Conservation (phyloP, 2,888 invertebrate genomes). For the Sinodicranocentrus sp. region DNA sequence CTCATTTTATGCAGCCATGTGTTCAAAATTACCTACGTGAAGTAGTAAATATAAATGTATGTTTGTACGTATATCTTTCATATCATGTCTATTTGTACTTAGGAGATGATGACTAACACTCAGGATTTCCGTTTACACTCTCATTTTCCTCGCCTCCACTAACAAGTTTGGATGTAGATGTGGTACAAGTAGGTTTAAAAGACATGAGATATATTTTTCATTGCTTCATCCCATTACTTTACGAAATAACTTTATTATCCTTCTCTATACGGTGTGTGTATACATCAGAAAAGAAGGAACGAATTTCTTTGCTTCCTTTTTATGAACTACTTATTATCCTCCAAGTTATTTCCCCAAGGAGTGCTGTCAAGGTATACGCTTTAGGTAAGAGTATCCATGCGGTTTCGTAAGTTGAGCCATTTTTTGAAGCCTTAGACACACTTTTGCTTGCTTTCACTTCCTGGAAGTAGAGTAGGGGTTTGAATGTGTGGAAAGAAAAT, state of each 20-base stretch:
- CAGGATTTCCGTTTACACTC: slow-evolving; percentile 58
- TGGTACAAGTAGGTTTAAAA: slow-evolving; percentile 1
- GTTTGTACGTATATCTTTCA: no score
- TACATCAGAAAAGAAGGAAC: neutral
- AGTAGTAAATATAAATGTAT: no score
- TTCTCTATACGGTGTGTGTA: neutral
- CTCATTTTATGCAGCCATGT: no score
- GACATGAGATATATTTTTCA: slow-evolving; percentile 37
- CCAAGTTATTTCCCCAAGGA: slow-evolving; percentile 58
- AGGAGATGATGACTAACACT: no score
- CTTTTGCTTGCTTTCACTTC: neutral
- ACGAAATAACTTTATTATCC: neutral
- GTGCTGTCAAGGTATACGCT: slow-evolving; percentile 50
- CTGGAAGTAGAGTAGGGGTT: neutral
- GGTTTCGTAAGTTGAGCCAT: slow-evolving; percentile 12
- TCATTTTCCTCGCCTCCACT: slow-evolving; percentile 48
- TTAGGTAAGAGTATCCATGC: slow-evolving; percentile 17
- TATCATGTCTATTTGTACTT: no score
- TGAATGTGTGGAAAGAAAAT: neutral
- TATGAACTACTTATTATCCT: slow-evolving; percentile 56
- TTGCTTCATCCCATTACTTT: slow-evolving; percentile 1
- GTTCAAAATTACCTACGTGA: no score
- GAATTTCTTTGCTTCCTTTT: slow-evolving; percentile 27
- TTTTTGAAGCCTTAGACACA: neutral
- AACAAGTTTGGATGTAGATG: slow-evolving; percentile 6